Base-by-base conservation (phyloP, 1,140 invertebrate genomes). In the Bacillus rossius region DNA sequence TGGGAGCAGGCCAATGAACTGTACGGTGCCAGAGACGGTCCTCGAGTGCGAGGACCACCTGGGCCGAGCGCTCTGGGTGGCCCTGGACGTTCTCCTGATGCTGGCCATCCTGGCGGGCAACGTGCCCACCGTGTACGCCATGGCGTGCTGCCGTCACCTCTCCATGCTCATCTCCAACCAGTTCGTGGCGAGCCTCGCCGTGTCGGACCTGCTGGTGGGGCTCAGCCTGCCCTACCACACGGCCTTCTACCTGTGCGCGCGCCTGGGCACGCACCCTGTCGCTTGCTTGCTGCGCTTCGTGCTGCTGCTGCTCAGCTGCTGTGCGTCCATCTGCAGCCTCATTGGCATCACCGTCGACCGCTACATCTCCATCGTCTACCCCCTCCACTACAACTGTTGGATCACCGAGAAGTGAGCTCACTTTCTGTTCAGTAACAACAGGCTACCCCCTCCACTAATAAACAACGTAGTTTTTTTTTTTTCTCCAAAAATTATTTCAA, bases 261-360 rank as follows among this genome's bases (percentile, higher is more conserved):
- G 77, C 37, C 75, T 87, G 56, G 81, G 79, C 8, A 68, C 67
- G 8, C 72, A 79, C 56, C 79, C 83, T 61, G 71, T 70, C 42
- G 80, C 81, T 0, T 90, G 87, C 62, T 57, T 89, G 13, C 72
- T 85, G 68, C 76, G 86, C 62, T 88, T 89, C 68, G 83, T 87
- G 17, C 73, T 89, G 2, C 83, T 87, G 52, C 81, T 83, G 52
- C 77, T 87, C 61, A 85, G 84, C 49, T 88, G 86, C 68, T 80
- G 83, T 62, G 85, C 83, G 19, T 89, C 88, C 62, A 87, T 94
- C 65, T 84, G 85, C 70, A 93, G 91, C 61, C 80, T 94, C 40
- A 86, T 88, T 53, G 82, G 87, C 16, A 92, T 94, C 52, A 88
- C 91, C 10, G 76, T 91, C 20, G 91, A 94, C 73, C 81, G 91